Percentiles rank a stretch among this genome's conserved stretches.
These are phyloP conservation scores for Castor canadensis DNA, from an alignment of 2,113 vertebrate species.

Conservation along the genomic window DNA sequence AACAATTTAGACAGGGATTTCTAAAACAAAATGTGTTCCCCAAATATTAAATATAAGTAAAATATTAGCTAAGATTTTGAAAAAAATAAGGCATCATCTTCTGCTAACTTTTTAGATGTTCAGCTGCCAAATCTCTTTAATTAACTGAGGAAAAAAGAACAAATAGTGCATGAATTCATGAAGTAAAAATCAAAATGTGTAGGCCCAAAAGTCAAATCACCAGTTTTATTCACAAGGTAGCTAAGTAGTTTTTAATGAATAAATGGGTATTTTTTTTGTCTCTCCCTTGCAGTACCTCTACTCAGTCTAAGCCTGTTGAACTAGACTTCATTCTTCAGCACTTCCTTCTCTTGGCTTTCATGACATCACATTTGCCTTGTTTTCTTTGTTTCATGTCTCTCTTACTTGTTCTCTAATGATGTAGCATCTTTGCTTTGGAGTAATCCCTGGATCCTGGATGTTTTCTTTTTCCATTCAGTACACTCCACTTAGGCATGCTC, in stretches of 20 bases:
- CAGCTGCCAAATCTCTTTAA: not conserved
- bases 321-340: not conserved
- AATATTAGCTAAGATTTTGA: not conserved
- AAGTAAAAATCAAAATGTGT: not conserved
- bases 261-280: not conserved
- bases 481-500: not conserved
- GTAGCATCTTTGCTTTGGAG: not conserved
- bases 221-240: not conserved
- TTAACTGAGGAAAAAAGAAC: not conserved
- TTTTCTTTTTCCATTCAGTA: not conserved
- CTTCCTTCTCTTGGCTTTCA: not conserved
- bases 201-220: not conserved
- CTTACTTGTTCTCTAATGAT: not conserved
- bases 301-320: rapidly evolving
- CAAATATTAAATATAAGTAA: not conserved
- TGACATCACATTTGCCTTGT: rapidly evolving
- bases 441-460: not conserved
- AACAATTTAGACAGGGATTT: not conserved
- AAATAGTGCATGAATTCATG: not conserved
- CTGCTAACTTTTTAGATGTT: not conserved
- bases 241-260: not conserved
- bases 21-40: not conserved
- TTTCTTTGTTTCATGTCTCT: not conserved
- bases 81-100: not conserved
- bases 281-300: not conserved